phyloP scores from a whole-genome alignment of 2,888 invertebrate species.

The Ferdinandea cuprea region DNA sequence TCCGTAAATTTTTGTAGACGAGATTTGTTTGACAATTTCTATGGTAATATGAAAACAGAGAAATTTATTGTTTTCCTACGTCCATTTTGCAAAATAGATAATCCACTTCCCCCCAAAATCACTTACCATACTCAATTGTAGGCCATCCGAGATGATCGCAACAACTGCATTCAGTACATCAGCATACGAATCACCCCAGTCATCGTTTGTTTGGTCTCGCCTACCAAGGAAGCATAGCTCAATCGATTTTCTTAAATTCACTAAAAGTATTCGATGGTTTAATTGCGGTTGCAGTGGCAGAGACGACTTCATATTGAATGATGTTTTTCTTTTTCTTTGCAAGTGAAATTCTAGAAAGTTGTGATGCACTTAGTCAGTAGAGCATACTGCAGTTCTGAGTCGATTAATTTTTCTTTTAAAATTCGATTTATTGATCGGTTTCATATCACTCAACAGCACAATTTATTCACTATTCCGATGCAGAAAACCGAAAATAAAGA shows the following conservation, averaged over 20 bases:
- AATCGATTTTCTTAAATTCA: slow-evolving; percentile 75
- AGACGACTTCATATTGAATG: slow-evolving; percentile 65
- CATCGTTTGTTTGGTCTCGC: slow-evolving; percentile 59
- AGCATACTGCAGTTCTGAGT: slow-evolving; percentile 1
- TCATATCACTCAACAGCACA: slow-evolving; percentile 28
- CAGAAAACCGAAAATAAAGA: neutral
- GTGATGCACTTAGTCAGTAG: slow-evolving; percentile 3
- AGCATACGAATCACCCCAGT: slow-evolving; percentile 52
- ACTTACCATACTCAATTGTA: slow-evolving; percentile 64
- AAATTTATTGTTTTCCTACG: neutral
- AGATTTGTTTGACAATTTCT: slow-evolving; percentile 50
- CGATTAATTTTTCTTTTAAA: neutral
- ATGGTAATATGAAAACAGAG: neutral
- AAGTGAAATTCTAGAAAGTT: slow-evolving; percentile 34
- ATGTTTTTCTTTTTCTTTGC: neutral
- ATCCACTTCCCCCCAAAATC: neutral
- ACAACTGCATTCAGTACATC: slow-evolving; percentile 67
- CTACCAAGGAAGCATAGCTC: slow-evolving; percentile 73
- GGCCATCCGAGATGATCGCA: slow-evolving; percentile 69
- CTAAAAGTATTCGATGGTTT: slow-evolving; percentile 66
- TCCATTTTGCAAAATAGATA: neutral
- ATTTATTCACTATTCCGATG: slow-evolving; percentile 19
- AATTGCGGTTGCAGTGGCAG: slow-evolving; percentile 57
- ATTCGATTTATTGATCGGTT: slow-evolving; percentile 4
- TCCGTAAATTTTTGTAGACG: slow-evolving; percentile 52